Base-by-base conservation (phyloP, 1,140 invertebrate species). In the Philotrypesis tridentata region DNA sequence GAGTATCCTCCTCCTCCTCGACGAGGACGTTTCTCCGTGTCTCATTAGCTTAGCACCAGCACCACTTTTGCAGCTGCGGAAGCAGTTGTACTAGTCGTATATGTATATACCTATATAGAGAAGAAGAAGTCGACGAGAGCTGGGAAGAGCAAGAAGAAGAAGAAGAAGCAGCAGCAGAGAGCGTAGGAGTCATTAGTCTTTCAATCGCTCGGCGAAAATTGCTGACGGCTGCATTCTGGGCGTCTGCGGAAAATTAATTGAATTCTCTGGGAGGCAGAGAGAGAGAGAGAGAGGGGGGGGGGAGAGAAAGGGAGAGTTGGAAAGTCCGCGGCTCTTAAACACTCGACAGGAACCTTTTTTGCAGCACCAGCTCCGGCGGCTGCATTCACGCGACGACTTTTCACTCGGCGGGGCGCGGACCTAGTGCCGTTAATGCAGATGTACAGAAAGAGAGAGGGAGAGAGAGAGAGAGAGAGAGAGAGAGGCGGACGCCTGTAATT, bases 131-230 rank as follows among this genome's bases (percentile, higher is more conserved):
- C 14, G 76, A 25, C 48, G 2, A 55, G 63, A 25, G 14, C 0
- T 21, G 1, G 55, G 65, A 25, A n/a, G 68, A 25, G 70, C 14
- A 21, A 23, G 81, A 17, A 21, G 73, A 43, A 63, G 65, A 23
- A 80, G 85, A 63, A 81, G 1, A 1, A 78, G 48, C 33, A 23
- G 43, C 33, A 65, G 40, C 33, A 79, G 61, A 43, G 77, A 83
- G 82, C 60, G 40, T 82, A 48, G 43, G 80, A 84, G 87, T 87
- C 83, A 86, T 86, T 83, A 85, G 84, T 84, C 83, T 81, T 81
- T 83, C 83, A 65, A 84, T 84, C 82, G 80, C 60, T 37, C 60
- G 75, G 60, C 31, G 80, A 76, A 84, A 80, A 80, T 81, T 78
- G 71, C 75, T 74, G 76, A 82, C 29, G 81, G 74, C 68, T 65